phyloP scores from a whole-genome alignment of 2,113 vertebrate genomes.

The Nansenia antarctica region DNA sequence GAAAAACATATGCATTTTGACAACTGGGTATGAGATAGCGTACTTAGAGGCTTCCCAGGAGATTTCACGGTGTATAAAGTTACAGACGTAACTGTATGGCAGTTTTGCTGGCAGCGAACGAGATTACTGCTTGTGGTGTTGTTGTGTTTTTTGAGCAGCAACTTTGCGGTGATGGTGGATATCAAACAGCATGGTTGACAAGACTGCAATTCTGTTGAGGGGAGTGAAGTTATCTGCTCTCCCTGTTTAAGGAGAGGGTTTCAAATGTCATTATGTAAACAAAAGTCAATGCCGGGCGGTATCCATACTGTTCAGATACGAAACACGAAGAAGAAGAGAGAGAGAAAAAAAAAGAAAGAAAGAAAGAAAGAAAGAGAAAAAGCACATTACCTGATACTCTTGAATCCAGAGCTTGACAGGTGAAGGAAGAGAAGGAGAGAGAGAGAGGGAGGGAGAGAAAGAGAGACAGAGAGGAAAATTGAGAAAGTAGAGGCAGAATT shows the following conservation, averaged over 20 bases:
- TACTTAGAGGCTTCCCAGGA: no score
- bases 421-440: constrained; percentile 34
- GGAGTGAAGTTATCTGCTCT: constrained; percentile 30
- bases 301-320: no score
- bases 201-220: constrained; percentile 31
- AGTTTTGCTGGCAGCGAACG: not conserved
- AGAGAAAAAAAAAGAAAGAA: no score
- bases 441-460: not conserved
- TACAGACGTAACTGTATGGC: constrained; percentile 4
- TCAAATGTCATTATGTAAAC: constrained; percentile 37
- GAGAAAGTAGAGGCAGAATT: not conserved
- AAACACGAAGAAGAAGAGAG: not conserved
- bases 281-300: no score
- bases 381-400: constrained; percentile 72
- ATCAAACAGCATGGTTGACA: constrained; percentile 43
- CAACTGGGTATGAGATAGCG: constrained; percentile 19
- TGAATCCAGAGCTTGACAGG: constrained; percentile 72
- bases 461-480: not conserved
- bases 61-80: no score
- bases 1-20: constrained; percentile 52
- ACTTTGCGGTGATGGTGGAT: constrained; percentile 27
- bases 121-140: constrained; percentile 40
- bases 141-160: constrained; percentile 31
- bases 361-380: no score
- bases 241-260: constrained; percentile 17